phyloP scores from a whole-genome alignment of 2,113 vertebrate species.

The Zeus faber region DNA sequence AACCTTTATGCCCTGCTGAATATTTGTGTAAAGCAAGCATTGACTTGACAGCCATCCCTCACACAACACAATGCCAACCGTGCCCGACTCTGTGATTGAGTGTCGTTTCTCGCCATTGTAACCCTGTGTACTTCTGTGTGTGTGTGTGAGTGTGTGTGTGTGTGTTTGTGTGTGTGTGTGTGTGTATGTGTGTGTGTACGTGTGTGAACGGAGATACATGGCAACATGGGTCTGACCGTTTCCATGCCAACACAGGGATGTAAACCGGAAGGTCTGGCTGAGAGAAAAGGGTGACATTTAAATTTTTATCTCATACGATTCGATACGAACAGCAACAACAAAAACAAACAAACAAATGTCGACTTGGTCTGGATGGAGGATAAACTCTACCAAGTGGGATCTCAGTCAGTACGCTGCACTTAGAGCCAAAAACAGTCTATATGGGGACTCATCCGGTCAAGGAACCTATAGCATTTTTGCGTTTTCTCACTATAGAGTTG shows the following conservation, averaged over 20 bases:
- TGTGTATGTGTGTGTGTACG: not conserved
- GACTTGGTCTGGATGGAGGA: no score
- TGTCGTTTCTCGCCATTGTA: slow-evolving; percentile 34
- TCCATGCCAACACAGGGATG: slow-evolving; percentile 9
- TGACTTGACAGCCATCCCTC: slow-evolving; percentile 13
- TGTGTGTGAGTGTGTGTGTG: not conserved
- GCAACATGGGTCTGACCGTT: not conserved
- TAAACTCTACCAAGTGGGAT: no score
- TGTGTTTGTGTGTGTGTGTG: not conserved
- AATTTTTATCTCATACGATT: no score
- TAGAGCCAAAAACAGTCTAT: no score
- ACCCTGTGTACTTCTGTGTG: not conserved
- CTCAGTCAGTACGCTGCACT: no score
- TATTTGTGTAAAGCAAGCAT: slow-evolving; percentile 43
- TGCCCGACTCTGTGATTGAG: slow-evolving; percentile 46
- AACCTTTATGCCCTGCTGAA: slow-evolving; percentile 50
- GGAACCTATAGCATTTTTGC: no score
- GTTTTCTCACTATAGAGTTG: no score
- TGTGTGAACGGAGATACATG: slow-evolving; percentile 26
- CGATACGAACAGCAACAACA: no score
- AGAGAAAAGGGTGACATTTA: not conserved
- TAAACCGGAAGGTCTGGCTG: not conserved
- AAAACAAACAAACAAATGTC: no score
- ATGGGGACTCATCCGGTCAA: no score
- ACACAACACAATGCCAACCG: slow-evolving; percentile 34